Conservation (phyloP, 2,113 vertebrate genomes). For the Megaleporinus macrocephalus region DNA sequence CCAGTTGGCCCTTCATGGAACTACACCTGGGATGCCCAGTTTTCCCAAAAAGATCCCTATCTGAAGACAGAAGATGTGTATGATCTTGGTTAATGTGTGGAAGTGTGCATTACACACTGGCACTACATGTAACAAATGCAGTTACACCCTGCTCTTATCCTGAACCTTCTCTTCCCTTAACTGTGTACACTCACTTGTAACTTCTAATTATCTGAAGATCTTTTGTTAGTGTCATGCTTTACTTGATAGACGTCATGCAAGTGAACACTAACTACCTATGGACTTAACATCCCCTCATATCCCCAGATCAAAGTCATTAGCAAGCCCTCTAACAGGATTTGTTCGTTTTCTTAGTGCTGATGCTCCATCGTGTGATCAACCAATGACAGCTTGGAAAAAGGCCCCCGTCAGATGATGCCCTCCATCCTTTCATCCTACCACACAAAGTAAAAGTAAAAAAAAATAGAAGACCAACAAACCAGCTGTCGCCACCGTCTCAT, state of each 20-base stretch:
- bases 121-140: no score
- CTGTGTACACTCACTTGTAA: no score
- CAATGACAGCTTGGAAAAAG: neutral
- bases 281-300: neutral
- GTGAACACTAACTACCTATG: neutral
- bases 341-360: neutral
- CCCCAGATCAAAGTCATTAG: neutral
- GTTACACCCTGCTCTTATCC: no score
- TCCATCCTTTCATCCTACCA: constrained; percentile 11
- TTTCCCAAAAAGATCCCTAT: no score
- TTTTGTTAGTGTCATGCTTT: neutral
- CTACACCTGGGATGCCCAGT: no score
- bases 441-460: neutral
- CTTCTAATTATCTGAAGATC: no score
- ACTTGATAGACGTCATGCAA: neutral
- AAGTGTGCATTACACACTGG: no score
- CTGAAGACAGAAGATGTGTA: no score
- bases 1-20: no score
- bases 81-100: no score
- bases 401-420: neutral
- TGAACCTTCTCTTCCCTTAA: no score
- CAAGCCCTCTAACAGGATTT: neutral
- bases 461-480: neutral
- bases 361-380: neutral
- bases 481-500: neutral